phyloP scores from a whole-genome alignment of 2,888 invertebrate genomes.

The Itoplectis maculator region DNA sequence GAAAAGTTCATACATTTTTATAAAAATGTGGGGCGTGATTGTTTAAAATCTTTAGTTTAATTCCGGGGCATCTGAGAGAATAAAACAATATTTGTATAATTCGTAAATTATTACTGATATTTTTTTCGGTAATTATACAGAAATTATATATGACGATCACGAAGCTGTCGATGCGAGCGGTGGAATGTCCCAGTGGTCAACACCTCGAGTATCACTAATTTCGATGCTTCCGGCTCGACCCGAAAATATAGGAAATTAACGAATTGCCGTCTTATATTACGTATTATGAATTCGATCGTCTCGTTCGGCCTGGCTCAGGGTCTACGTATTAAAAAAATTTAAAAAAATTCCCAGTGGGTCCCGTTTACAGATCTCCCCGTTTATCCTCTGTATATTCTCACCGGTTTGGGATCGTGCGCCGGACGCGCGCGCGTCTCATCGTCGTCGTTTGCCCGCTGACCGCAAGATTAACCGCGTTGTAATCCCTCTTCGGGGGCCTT shows the following conservation, averaged over 20 bases:
- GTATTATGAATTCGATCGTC: constrained; percentile 23
- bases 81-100: background rate
- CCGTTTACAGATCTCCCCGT: constrained; percentile 9
- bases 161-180: too few relatives aligned
- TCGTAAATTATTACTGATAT: background rate
- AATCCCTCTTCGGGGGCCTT: constrained; percentile 70
- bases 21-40: too few relatives aligned
- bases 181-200: too few relatives aligned
- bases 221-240: background rate
- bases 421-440: constrained; percentile 52
- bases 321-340: constrained; percentile 12
- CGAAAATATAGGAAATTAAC: background rate
- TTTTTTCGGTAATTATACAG: too few relatives aligned
- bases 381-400: constrained; percentile 18
- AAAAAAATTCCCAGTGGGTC: constrained; percentile 8
- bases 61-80: too few relatives aligned
- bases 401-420: constrained; percentile 34
- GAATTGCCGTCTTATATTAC: background rate
- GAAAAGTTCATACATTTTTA: too few relatives aligned
- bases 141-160: too few relatives aligned
- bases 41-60: too few relatives aligned
- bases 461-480: constrained; percentile 78
- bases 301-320: constrained; percentile 8
- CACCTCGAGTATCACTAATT: background rate
- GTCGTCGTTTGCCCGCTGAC: constrained; percentile 75